Evolutionary conservation across 1,140 invertebrate species (phyloP), one percentile per base, ranked within the genome.

Genomic region (Drosophila willistoni): DNA sequence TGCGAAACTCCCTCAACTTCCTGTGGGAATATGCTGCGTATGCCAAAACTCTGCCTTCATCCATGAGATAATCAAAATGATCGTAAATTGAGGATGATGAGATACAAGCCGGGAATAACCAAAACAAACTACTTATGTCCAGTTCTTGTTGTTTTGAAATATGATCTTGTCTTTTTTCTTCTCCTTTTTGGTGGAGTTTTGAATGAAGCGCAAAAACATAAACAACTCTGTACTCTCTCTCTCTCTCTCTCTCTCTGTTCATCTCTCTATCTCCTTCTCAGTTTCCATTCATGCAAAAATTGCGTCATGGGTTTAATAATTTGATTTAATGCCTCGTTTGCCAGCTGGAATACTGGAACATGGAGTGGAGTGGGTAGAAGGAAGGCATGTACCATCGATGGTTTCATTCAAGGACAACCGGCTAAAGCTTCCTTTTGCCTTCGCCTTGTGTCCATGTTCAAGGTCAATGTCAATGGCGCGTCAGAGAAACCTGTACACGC

Each of bases 81-180:
- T 44, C 13, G 17, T 47, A 19, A 19, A 47, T 47, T 7, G 44
- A 51, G 10, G 44, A 51, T 51, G 17, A 22, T 7, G 44, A 51
- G 44, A 51, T 51, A 2, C 6, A 47, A 47, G 7, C 17, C 17
- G 19, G 44, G 44, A 51, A 51, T 51, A 51, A 51, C 44, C 68
- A 83, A 72, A 81, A 86, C 66, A 77, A 79, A 83, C 78, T 72
- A 81, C 78, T 81, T 78, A 69, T 54, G 55, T 73, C 66, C 71
- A 51, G 75, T 63, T 86, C 78, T 76, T 51, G 44, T 70, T 81
- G 74, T 81, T 77, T 86, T 85, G 81, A 85, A 86, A 85, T 81
- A 77, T 71, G 72, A 73, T 67, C 44, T n/a, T 47, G 44, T 17
- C 2, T 19, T 47, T 17, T 19, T 19, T 47, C 7, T 22, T 14